These are phyloP conservation scores for Ganaspis brasiliensis DNA, from an alignment of 2,888 invertebrate genomes.

Conservation along the genomic window DNA sequence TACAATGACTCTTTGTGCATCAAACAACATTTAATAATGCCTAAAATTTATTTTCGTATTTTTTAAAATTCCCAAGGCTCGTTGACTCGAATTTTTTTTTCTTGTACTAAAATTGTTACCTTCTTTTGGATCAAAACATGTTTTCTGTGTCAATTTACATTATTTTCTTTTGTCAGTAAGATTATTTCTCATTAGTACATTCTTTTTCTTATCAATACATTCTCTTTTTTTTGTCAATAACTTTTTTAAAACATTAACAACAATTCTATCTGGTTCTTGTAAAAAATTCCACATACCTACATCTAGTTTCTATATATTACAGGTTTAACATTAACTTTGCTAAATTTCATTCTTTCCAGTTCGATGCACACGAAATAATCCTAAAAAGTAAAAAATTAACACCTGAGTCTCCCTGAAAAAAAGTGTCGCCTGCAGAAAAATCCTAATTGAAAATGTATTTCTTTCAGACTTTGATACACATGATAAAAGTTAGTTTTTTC, in stretches of 20 bases:
- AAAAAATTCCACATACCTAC: conserved; percentile 35
- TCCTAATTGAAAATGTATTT: neutral
- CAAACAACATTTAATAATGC: conserved; percentile 41
- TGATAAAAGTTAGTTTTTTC: neutral
- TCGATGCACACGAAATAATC: conserved; percentile 54
- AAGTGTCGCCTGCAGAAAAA: neutral
- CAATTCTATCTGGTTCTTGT: conserved; percentile 23
- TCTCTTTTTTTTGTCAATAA: neutral
- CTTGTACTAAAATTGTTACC: conserved; percentile 71
- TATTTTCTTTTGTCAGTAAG: conserved; percentile 44
- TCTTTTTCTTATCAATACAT: too few species aligned
- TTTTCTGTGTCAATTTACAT: conserved; percentile 55
- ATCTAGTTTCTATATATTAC: conserved; percentile 50
- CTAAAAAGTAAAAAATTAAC: conserved; percentile 55
- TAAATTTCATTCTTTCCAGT: conserved; percentile 58
- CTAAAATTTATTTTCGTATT: conserved; percentile 45
- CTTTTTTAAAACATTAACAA: neutral
- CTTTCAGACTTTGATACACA: neutral
- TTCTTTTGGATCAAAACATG: conserved; percentile 50
- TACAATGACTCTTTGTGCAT: neutral
- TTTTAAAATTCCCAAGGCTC: conserved; percentile 44
- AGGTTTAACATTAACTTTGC: conserved; percentile 56
- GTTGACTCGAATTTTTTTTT: conserved; percentile 66
- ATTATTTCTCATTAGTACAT: too few species aligned
- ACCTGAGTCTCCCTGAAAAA: conserved; percentile 60